Conservation (phyloP, 2,888 invertebrate genomes). For the Cataglyphis rosenhaueri region DNA sequence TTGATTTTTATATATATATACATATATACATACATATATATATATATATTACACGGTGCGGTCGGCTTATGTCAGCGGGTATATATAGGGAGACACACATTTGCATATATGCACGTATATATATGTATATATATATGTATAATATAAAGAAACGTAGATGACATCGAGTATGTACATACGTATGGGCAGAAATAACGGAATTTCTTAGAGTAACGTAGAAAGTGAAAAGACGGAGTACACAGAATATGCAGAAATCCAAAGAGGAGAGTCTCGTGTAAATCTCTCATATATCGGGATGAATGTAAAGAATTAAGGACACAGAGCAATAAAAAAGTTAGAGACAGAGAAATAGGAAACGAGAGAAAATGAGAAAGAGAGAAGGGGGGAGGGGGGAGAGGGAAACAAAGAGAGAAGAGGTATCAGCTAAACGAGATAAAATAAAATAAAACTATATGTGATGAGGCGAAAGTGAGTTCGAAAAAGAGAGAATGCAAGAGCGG, state of each 20-base stretch:
- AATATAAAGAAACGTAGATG: constrained; percentile 59
- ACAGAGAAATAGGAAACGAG: not conserved
- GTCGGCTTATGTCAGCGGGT: constrained; percentile 48
- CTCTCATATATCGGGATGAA: constrained; percentile 50
- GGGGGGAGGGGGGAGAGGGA: too few species aligned
- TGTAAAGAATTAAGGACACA: constrained; percentile 50
- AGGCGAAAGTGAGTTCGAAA: constrained; percentile 3
- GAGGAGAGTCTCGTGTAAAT: constrained; percentile 54
- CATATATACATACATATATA: too few species aligned
- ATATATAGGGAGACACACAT: constrained; percentile 50
- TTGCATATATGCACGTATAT: constrained; percentile 42
- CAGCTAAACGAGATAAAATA: constrained; percentile 20
- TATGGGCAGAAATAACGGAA: constrained; percentile 54
- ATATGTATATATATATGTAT: constrained; percentile 54
- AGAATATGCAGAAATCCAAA: constrained; percentile 50
- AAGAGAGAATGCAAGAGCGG: constrained; percentile 36
- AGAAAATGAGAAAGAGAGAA: not conserved
- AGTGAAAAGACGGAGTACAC: constrained; percentile 37
- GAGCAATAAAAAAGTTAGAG: constrained; percentile 13
- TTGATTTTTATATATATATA: not conserved
- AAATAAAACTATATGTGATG: constrained; percentile 19
- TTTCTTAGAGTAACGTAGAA: constrained; percentile 47
- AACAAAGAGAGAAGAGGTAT: not conserved
- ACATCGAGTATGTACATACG: constrained; percentile 56
- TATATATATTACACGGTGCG: constrained; percentile 18